Base-by-base conservation (phyloP, 2,797 vertebrate species). In the Valencia hispanica region DNA sequence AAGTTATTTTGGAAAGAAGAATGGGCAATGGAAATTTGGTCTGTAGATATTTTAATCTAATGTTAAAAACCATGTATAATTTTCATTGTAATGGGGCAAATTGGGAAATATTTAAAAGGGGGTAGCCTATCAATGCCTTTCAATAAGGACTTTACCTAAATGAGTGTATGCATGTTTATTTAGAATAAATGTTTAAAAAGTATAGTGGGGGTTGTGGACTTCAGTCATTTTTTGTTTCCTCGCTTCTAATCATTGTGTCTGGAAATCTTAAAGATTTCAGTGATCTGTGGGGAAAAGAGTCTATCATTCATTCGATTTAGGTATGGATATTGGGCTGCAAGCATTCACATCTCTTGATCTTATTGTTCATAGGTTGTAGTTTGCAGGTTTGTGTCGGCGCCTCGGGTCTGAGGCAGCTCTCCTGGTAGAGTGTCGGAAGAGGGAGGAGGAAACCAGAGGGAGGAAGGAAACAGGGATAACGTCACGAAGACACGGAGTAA, bases 381-480 rank as follows among this genome's bases (percentile, higher is more conserved):
- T 77, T 66, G 57, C 69, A 73, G 32, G 53, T 20, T 75, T 55
- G 14, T 6, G 70, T 75, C 69, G 41, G 69, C 74, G 69, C 55
- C 55, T 77, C 32, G 86, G 78, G 45, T 81, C 41, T 61, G 79
- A 89, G 84, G 89, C 75, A 84, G 86, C 74, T 77, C 88, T 88
- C 87, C 86, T 82, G 88, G 83, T 83, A 89, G 91, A 90, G 90
- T 81, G 87, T 88, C 86, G 80, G 86, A 73, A 73, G 75, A 79
- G 78, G 83, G 84, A 88, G 88, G 91, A 91, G 88, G 88, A 81
- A 79, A 83, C 84, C 77, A 77, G 48, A 70, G 82, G 80, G 92
- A 93, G 92, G 91, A 88, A 92, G 87, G 91, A 91, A 93, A 68
- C 89, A 87, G 88, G 87, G 86, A 93, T 89, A 80, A 91, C 90